phyloP scores from a whole-genome alignment of 1,140 invertebrate genomes.

The Homalodisca vitripennis region DNA sequence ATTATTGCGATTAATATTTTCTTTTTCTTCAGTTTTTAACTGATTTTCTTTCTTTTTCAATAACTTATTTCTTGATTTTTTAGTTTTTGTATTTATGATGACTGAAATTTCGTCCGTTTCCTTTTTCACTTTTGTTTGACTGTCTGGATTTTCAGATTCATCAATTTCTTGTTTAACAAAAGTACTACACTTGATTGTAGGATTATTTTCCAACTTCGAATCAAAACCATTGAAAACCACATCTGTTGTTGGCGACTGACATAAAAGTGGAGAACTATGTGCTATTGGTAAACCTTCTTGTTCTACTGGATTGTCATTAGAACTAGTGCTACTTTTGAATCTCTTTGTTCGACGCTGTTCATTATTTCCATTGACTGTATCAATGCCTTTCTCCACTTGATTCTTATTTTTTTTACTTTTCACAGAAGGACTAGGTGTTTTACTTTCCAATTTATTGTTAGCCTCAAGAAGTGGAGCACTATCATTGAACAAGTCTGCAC shows the following conservation, averaged over 20 bases:
- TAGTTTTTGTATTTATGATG: neutral
- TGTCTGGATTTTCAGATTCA: no score
- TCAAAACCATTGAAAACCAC: neutral
- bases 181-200: neutral
- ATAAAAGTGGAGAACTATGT: neutral
- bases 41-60: neutral
- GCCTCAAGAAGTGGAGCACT: neutral
- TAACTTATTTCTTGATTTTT: no score
- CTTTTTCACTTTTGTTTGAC: no score
- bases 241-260: neutral
- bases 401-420: no score
- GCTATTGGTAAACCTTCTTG: neutral
- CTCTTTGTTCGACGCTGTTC: neutral
- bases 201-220: neutral
- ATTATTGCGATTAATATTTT: neutral
- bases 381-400: no score
- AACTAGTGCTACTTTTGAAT: neutral
- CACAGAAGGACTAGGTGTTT: no score
- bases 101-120: neutral
- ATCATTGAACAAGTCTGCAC: conserved; percentile 4
- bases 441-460: no score
- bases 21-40: neutral
- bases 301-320: neutral
- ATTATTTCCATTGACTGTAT: no score
- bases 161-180: neutral